A percentile compares a stretch with the other conserved stretches of the same genome.
These are phyloP conservation scores for Brachyrhaphis roseni DNA, from an alignment of 2,797 vertebrate species.

Conservation along the genomic window DNA sequence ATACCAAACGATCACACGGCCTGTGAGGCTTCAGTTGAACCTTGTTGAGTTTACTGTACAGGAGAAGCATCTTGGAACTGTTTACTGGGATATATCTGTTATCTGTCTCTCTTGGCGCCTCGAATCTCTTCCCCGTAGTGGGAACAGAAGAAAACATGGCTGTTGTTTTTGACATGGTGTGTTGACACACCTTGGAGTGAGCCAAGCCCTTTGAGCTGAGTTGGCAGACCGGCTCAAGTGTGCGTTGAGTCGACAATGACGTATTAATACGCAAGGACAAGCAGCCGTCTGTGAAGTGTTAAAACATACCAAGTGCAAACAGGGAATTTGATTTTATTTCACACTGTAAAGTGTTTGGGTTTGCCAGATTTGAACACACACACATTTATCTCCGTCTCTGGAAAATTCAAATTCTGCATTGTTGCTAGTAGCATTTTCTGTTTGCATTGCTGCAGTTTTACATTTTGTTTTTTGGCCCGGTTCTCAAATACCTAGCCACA, in stretches of 20 bases:
- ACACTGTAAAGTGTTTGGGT: conserved; percentile 5
- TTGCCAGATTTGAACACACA: not conserved
- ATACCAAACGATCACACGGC: not conserved
- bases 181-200: conserved; percentile 42
- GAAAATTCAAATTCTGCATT: not conserved
- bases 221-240: conserved; percentile 13
- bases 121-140: conserved; percentile 34
- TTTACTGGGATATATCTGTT: conserved; percentile 26
- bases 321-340: conserved; percentile 21
- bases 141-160: conserved; percentile 19
- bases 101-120: not conserved
- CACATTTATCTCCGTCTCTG: not conserved
- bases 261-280: not conserved
- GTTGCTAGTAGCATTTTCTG: conserved; percentile 9
- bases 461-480: not conserved
- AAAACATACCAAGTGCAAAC: conserved; percentile 37
- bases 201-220: conserved; percentile 41
- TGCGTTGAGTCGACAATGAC: conserved; percentile 34
- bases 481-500: not conserved
- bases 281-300: conserved; percentile 40
- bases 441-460: not conserved
- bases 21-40: conserved; percentile 24
- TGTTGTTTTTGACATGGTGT: conserved; percentile 7
- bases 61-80: conserved; percentile 2
- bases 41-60: conserved; percentile 24